These are phyloP conservation scores for Capromys pilorides DNA, from an alignment of 2,797 vertebrate genomes.

Conservation along the genomic window DNA sequence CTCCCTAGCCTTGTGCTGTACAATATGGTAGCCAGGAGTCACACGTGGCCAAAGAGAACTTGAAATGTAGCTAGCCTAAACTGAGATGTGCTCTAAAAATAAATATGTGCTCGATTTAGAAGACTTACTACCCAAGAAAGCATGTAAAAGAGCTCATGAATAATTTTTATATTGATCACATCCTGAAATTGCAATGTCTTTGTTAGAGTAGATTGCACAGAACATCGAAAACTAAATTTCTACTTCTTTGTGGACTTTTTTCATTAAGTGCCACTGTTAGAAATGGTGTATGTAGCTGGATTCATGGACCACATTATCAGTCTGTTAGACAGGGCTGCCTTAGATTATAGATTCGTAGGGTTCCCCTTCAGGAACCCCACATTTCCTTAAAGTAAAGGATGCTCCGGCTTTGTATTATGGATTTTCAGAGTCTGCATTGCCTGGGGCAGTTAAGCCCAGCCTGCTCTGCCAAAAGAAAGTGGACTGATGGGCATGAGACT, in stretches of 20 bases:
- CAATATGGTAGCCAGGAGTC: background rate
- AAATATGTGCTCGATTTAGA: background rate
- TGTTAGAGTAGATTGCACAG: background rate
- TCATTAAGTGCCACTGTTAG: background rate
- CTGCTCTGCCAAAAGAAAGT: conserved; percentile 5
- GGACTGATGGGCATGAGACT: background rate
- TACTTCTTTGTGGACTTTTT: background rate
- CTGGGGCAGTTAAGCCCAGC: background rate
- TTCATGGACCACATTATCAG: background rate
- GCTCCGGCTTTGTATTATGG: conserved; percentile 14
- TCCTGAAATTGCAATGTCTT: background rate
- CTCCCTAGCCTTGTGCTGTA: background rate
- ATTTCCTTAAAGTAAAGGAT: background rate
- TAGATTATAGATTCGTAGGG: background rate
- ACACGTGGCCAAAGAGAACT: background rate
- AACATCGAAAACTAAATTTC: background rate
- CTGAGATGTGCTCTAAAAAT: background rate
- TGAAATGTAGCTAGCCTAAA: background rate
- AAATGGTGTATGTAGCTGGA: background rate
- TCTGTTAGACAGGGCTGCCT: background rate
- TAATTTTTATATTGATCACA: background rate
- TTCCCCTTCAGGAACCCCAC: background rate
- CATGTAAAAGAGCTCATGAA: background rate
- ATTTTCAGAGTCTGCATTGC: conserved; percentile 13
- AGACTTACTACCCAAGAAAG: background rate